Evolutionary conservation across 2,113 vertebrate genomes (phyloP).

Genomic region (Echinops telfairi): DNA sequence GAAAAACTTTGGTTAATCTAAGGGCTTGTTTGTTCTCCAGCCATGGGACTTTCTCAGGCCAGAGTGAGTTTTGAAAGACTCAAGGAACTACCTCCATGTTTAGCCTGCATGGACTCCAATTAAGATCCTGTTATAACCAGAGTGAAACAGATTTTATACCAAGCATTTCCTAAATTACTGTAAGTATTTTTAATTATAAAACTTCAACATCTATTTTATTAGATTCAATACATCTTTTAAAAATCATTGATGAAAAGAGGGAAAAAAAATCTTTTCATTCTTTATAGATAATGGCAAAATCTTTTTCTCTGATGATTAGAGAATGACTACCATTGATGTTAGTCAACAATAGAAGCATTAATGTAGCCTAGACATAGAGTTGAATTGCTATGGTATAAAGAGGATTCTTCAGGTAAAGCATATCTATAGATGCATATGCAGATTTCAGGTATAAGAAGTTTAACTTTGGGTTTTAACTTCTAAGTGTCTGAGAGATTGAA

Average conservation of each 20-base stretch:
- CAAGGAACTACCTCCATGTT: background rate
- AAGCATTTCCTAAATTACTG: constrained; percentile 14
- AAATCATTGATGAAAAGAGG: background rate
- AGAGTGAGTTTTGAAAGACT: background rate
- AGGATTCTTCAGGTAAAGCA: background rate
- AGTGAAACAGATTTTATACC: background rate
- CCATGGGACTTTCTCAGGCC: background rate
- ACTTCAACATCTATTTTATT: constrained; percentile 4
- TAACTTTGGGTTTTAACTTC: background rate
- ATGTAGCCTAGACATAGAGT: background rate
- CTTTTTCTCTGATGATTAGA: background rate
- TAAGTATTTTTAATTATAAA: constrained; percentile 7
- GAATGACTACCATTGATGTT: background rate
- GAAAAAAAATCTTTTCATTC: constrained; percentile 15
- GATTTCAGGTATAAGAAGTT: background rate
- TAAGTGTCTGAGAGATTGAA: background rate
- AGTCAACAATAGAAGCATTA: constrained; percentile 32
- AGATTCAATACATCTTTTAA: background rate
- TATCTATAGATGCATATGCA: background rate
- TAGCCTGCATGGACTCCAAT: background rate
- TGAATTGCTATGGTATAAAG: background rate
- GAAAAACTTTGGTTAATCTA: background rate
- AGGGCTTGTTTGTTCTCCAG: background rate
- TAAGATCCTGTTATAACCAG: constrained; percentile 4
- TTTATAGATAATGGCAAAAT: constrained; percentile 1